Evolutionary conservation across 1,140 invertebrate species (phyloP), one percentile per base, ranked within the genome.

Genomic region (Drosophila grimshawi): DNA sequence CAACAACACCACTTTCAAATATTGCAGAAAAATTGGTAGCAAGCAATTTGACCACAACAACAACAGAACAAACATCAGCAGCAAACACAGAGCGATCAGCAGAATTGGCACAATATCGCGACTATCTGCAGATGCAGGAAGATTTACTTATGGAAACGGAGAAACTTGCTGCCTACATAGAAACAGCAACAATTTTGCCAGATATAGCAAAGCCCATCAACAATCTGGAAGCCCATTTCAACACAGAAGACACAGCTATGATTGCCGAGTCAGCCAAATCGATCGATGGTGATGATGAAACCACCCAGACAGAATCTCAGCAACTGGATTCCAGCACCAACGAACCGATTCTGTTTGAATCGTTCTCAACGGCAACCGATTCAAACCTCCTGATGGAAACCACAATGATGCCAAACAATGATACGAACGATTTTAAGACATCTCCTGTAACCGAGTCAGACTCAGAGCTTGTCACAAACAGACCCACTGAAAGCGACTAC

Each of bases 101-200:
- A 4, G 6, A 27, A 27, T 19, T 7, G 19, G 19, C 46, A 3
- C 19, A 2, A 29, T 29, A 7, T 27, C 6, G 2, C 0, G 2
- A 30, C 8, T 3, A 49, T 4, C 27, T 3, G 8, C 11, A 19
- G 43, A 19, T 19, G 19, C 19, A 19, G 19, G 19, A 51, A 1
- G 35, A 45, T n/a, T 7, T 32, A 6, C 29, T 33, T 27, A 11
- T 48, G 43, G 19, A 10, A 0, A 41, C 30, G 11, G n/a, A 53
- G 8, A 32, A 53, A 3, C 5, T 10, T 0, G 11, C 29, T 2
- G n/a, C 27, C 0, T 29, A 5, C 2, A 35, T 48, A 2, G 52
- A 52, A n/a, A 29, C 55, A 7, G 60, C 63, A 19, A 72, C 69
- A 29, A 49, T 35, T n/a, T 6, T 60, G 10, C 53, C 63, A 3